These are phyloP conservation scores for Clytia hemisphaerica DNA, from an alignment of 30 jellyfish, hydroid and myxozoan genomes.

Conservation along the genomic window DNA sequence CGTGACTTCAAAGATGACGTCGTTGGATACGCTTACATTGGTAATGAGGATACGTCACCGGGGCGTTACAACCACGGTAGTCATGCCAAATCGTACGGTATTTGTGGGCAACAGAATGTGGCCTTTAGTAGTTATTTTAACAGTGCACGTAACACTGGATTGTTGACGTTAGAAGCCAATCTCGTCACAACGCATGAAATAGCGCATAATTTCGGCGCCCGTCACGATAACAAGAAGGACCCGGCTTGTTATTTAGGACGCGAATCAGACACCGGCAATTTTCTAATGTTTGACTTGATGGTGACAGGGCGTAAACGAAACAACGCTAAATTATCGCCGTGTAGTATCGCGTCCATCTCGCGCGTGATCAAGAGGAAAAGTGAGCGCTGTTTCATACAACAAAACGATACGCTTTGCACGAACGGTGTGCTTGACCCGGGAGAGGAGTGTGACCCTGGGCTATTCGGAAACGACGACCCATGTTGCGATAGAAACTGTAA, in stretches of 20 bases:
- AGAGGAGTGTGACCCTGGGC: constrained; percentile 90
- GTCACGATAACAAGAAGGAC: constrained; percentile 53
- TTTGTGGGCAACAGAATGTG: no score
- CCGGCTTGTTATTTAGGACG: constrained; percentile 37
- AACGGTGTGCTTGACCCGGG: constrained; percentile 58
- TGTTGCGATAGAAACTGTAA: constrained; percentile 62
- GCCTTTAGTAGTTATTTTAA: constrained; percentile 67
- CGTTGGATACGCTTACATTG: constrained; percentile 90
- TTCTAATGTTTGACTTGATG: constrained; percentile 56
- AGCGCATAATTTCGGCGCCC: constrained; percentile 88
- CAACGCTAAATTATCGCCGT: constrained; percentile 64
- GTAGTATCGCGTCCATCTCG: constrained; percentile 52
- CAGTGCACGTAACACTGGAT: constrained; percentile 79
- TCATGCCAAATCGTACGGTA: no score
- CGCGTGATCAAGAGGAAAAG: constrained; percentile 45
- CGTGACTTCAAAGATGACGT: constrained; percentile 83
- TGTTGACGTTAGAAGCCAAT: constrained; percentile 82
- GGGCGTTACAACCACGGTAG: no score
- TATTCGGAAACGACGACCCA: constrained; percentile 54
- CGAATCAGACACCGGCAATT: constrained; percentile 55
- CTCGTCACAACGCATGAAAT: constrained; percentile 82
- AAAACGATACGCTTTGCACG: constrained; percentile 65
- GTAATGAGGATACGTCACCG: constrained; percentile 25
- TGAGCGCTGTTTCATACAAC: constrained; percentile 40
- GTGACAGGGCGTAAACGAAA: constrained; percentile 63